Conservation (phyloP, 1,140 invertebrate species). For the Manduca sexta region DNA sequence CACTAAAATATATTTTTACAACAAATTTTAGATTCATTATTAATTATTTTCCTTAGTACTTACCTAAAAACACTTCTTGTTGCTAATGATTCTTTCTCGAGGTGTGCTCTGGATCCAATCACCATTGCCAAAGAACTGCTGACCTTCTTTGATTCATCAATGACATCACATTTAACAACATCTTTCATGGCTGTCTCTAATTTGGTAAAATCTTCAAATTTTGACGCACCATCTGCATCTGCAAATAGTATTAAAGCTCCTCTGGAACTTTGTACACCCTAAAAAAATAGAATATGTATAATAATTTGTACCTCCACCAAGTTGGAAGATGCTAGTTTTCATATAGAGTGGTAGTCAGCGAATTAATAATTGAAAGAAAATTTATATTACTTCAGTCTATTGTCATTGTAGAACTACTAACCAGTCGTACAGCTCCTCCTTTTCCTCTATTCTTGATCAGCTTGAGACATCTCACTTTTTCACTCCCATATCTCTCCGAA, state of each 20-base stretch:
- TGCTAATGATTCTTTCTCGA: constrained; percentile 93
- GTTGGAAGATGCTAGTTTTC: no score
- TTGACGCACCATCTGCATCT: constrained; percentile 99
- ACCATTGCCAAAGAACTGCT: constrained; percentile 75
- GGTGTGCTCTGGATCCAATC: constrained; percentile 94
- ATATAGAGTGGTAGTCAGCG: no score
- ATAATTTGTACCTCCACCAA: no score
- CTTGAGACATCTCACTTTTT: constrained; percentile 89
- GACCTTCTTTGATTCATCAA: constrained; percentile 28
- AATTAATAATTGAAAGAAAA: no score
- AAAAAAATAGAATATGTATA: constrained; percentile 31
- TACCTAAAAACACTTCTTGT: constrained; percentile 81
- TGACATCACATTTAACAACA: constrained; percentile 69
- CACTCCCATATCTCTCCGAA: constrained; percentile 80
- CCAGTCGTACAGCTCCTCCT: constrained; percentile 95
- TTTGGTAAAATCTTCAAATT: constrained; percentile 93
- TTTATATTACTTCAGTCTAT: no score
- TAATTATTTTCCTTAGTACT: constrained; percentile 2
- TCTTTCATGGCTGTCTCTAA: constrained; percentile 81
- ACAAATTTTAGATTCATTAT: not conserved
- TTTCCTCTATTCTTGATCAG: constrained; percentile 94
- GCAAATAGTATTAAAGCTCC: constrained; percentile 96
- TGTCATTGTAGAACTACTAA: no score
- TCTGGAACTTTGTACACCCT: constrained; percentile 92
- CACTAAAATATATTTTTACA: not conserved